Conservation (phyloP, 2,888 invertebrate species). For the Tiphia femorata region DNA sequence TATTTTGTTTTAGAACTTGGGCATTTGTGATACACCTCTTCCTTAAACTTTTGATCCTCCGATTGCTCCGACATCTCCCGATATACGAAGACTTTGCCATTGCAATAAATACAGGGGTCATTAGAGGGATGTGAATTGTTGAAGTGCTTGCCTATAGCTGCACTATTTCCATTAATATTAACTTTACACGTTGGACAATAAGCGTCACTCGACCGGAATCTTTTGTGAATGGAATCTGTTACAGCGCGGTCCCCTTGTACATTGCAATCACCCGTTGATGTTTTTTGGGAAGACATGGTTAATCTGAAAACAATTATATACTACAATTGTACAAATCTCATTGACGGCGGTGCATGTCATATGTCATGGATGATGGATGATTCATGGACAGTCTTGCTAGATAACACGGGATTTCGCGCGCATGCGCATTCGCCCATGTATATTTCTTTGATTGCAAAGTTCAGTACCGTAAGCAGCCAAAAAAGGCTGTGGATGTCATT, state of each 20-base stretch:
- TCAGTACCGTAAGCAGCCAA: no score
- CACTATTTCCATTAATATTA: conserved; percentile 41
- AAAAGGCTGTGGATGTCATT: no score
- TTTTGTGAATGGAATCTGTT: conserved; percentile 60
- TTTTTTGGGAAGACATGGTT: background rate
- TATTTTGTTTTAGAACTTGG: no score
- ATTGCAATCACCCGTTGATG: background rate
- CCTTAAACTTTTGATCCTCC: background rate
- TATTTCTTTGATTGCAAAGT: no score
- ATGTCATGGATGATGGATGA: no score
- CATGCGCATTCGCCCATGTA: no score
- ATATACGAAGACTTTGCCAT: conserved; percentile 57
- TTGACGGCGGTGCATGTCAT: no score
- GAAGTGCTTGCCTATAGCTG: conserved; percentile 58
- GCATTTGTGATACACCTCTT: conserved; percentile 54
- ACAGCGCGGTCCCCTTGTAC: conserved; percentile 38
- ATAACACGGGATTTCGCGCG: no score
- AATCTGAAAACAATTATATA: no score
- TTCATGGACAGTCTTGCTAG: no score
- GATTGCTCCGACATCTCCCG: conserved; percentile 2
- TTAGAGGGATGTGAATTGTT: conserved; percentile 48
- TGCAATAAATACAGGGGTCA: conserved; percentile 53
- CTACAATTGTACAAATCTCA: no score
- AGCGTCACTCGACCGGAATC: conserved; percentile 48
- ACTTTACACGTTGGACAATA: conserved; percentile 54